Base-by-base conservation (phyloP, 2,113 vertebrate genomes). In the Bambusicola thoracicus region DNA sequence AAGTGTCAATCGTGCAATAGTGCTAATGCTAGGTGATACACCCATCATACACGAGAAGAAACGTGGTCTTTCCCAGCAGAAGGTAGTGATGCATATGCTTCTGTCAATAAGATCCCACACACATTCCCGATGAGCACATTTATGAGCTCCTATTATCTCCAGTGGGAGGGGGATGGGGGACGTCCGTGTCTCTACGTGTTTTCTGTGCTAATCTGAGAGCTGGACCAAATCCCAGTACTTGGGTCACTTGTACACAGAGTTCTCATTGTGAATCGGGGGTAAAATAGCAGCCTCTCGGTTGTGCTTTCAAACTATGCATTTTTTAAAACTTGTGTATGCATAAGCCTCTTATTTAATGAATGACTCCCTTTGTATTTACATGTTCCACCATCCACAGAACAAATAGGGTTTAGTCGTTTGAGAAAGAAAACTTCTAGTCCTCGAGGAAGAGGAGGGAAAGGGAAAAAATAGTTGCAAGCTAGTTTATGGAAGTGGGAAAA, bases 261-360 rank as follows among this genome's bases (percentile, higher is more conserved):
- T 97, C 90, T 97, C 97, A 98, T 98, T 98, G 98, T 98, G 95
- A 97, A 61, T 68, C 18, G 6, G 93, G 92, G 96, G 96, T 95
- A 96, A 97, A 97, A 97, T 98, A 97, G 98, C 96, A 98, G 96
- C 92, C 95, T 95, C 95, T 95, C 96, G 79, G 96, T 91, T 96
- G 94, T 89, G 97, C 97, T 97, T 97, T 97, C 91, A 97, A 98
- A 98, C 96, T 97, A 94, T 96, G 97, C 97, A 97, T 98, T 97
- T 94, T 95, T 95, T 96, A 97, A 97, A 98, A 98, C 95, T 95
- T 96, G 97, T 98, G 97, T 98, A 97, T 97, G 97, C 97, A 98
- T 98, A 98, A 98, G 97, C 97, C 96, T 98, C 97, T 98, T 98
- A 97, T 97, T 98, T 98, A 96, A 97, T 98, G 98, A 98, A 98